Evolutionary conservation across 2,888 invertebrate species (phyloP).

Genomic region (Urechis unicinctus): DNA sequence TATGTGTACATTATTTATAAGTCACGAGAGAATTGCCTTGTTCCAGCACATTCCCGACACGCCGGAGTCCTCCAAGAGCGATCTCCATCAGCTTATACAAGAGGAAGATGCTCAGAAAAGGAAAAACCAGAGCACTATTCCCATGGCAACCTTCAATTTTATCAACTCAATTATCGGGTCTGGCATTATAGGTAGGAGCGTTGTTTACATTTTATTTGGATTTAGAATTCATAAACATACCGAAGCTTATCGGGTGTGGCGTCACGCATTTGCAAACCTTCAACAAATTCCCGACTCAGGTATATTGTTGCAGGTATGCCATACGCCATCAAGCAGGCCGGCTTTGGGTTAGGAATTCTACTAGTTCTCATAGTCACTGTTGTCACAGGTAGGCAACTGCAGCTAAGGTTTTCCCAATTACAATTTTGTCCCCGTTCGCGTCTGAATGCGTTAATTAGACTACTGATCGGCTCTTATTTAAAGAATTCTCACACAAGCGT

Average conservation of each 20-base stretch:
- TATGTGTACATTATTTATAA: background rate
- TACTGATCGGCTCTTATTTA: no score
- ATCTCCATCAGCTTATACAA: conserved; percentile 15
- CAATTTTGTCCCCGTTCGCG: no score
- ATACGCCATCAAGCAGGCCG: conserved; percentile 72
- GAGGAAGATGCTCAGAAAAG: conserved; percentile 8
- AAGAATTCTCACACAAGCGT: no score
- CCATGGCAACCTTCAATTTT: conserved; percentile 77
- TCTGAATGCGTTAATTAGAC: no score
- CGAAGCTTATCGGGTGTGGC: no score
- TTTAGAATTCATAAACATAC: no score
- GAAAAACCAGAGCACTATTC: conserved; percentile 56
- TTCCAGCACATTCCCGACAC: conserved; percentile 19
- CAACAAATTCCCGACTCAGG: no score
- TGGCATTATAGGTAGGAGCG: conserved; percentile 68
- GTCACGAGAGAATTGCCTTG: background rate
- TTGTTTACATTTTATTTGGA: no score
- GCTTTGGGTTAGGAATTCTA: conserved; percentile 69
- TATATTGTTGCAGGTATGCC: conserved; percentile 36
- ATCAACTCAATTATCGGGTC: conserved; percentile 83
- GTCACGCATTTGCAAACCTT: no score
- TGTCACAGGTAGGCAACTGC: conserved; percentile 57
- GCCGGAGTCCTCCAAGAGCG: conserved; percentile 20
- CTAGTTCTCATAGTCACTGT: conserved; percentile 65
- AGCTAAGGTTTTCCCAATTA: no score